A percentile compares a stretch with the other conserved stretches of the same genome.
These are phyloP conservation scores for Pheosia tremula DNA, from an alignment of 2,888 invertebrate genomes.

Conservation along the genomic window DNA sequence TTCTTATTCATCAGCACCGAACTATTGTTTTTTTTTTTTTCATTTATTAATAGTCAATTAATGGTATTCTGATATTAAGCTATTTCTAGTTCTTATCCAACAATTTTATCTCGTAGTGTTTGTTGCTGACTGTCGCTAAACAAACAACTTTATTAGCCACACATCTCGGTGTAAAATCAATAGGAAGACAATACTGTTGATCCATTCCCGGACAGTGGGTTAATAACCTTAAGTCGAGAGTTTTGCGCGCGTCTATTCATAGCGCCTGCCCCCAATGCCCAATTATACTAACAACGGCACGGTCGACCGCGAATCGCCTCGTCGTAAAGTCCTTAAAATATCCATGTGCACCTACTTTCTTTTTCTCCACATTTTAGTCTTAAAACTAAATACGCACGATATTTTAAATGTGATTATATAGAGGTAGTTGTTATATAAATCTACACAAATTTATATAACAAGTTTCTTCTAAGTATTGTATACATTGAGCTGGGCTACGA, in stretches of 20 bases:
- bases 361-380: slow-evolving; percentile 13
- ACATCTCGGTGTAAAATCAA: slow-evolving; percentile 23
- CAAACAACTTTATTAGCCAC: slow-evolving; percentile 13
- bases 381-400: background rate
- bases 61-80: background rate
- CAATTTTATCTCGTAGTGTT: background rate
- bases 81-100: too few relatives aligned
- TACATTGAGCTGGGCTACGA: too few relatives aligned
- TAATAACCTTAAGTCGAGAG: slow-evolving; percentile 28
- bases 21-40: too few relatives aligned
- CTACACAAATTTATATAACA: too few relatives aligned
- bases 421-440: too few relatives aligned
- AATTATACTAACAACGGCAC: slow-evolving; percentile 31
- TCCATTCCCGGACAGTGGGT: slow-evolving; percentile 32
- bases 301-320: slow-evolving; percentile 21
- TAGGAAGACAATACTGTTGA: slow-evolving; percentile 35
- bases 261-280: slow-evolving; percentile 38
- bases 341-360: slow-evolving; percentile 33
- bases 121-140: slow-evolving; percentile 4
- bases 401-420: background rate
- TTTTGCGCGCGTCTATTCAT: slow-evolving; percentile 35
- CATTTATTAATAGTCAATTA: too few relatives aligned
- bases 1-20: too few relatives aligned
- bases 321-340: slow-evolving; percentile 23
- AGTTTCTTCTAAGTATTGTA: too few relatives aligned